phyloP scores from a whole-genome alignment of 2,797 vertebrate species.

The Trematomus bernacchii region DNA sequence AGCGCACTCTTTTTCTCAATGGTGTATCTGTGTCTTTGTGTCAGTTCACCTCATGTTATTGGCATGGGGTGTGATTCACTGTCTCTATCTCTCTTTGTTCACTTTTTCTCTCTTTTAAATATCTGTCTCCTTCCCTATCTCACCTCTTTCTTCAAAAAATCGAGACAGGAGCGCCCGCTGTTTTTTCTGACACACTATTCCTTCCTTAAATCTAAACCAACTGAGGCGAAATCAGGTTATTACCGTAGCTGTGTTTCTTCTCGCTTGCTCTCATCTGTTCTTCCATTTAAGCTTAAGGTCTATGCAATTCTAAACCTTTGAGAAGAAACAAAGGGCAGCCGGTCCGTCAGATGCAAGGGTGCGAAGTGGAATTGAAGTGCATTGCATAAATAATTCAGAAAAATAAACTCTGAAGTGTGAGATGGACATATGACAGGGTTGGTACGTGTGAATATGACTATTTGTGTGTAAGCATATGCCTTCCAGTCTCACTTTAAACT shows the following conservation, averaged over 20 bases:
- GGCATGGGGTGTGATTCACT: slow-evolving; percentile 67
- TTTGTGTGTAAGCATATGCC: slow-evolving; percentile 26
- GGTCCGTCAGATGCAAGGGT: slow-evolving; percentile 53
- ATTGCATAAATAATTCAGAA: slow-evolving; percentile 65
- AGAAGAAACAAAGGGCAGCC: slow-evolving; percentile 70
- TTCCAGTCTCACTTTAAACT: slow-evolving; percentile 23
- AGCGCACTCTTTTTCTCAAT: slow-evolving; percentile 62
- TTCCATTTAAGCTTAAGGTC: slow-evolving; percentile 70
- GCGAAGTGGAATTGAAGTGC: slow-evolving; percentile 60
- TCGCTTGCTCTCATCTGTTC: slow-evolving; percentile 47
- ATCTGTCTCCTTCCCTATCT: slow-evolving; percentile 53
- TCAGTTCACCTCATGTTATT: slow-evolving; percentile 72
- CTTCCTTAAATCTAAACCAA: slow-evolving; percentile 82
- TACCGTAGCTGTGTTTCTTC: slow-evolving; percentile 72
- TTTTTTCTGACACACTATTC: slow-evolving; percentile 79
- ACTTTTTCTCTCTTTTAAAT: slow-evolving; percentile 64
- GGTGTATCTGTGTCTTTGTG: slow-evolving; percentile 72
- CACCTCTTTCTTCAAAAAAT: slow-evolving; percentile 60
- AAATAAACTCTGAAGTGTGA: slow-evolving; percentile 53
- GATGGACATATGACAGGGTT: slow-evolving; percentile 53
- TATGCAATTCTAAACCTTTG: slow-evolving; percentile 73
- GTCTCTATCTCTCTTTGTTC: slow-evolving; percentile 71
- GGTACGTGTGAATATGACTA: slow-evolving; percentile 15
- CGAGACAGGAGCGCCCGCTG: slow-evolving; percentile 75
- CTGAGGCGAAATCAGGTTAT: slow-evolving; percentile 81